phyloP scores from a whole-genome alignment of 1,140 invertebrate species.

The Drosophila guanche region DNA sequence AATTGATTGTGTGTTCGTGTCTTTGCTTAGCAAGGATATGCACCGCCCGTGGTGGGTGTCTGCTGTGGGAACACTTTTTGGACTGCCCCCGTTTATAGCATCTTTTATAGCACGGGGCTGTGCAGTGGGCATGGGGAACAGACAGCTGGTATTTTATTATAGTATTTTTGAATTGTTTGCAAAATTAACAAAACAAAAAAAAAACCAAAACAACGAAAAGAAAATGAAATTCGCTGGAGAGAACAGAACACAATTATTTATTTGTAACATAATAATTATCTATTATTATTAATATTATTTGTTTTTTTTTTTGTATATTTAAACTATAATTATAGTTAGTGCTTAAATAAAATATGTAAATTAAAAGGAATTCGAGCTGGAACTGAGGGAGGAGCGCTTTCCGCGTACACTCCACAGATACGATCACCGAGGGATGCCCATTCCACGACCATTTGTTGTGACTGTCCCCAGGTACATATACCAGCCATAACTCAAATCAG shows the following conservation, averaged over 20 bases:
- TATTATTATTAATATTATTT: neutral
- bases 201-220: neutral
- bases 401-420: too few species aligned
- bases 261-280: slow-evolving; percentile 29
- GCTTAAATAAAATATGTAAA: slow-evolving; percentile 20
- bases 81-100: slow-evolving; percentile 16
- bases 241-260: slow-evolving; percentile 23
- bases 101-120: too few species aligned
- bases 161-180: slow-evolving; percentile 57
- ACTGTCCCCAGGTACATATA: slow-evolving; percentile 11
- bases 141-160: slow-evolving; percentile 64
- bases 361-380: neutral
- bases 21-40: too few species aligned
- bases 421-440: too few species aligned
- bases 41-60: neutral
- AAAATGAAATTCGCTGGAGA: too few species aligned
- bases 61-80: neutral
- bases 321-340: slow-evolving; percentile 36
- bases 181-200: slow-evolving; percentile 22
- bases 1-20: too few species aligned
- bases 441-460: too few species aligned
- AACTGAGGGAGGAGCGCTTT: too few species aligned
- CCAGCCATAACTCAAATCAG: slow-evolving; percentile 36
- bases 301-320: slow-evolving; percentile 25
- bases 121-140: neutral